Conservation (phyloP, 53 echinoderm and acorn worm genomes). For the Henricia sp. region DNA sequence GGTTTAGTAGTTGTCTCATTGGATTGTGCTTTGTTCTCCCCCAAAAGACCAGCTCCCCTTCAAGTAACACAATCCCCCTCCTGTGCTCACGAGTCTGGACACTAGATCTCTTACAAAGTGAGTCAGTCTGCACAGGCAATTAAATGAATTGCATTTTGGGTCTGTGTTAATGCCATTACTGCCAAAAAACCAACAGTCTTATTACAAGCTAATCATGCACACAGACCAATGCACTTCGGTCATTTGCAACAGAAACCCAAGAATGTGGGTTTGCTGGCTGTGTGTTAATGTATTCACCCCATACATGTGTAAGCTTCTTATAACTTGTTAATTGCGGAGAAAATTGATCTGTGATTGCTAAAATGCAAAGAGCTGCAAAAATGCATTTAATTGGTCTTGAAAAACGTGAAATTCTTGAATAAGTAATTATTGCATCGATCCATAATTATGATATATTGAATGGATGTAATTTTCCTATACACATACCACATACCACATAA, state of each 20-base stretch:
- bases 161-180: neutral
- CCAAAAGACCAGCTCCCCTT: neutral
- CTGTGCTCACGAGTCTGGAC: conserved; percentile 6
- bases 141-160: neutral
- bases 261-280: neutral
- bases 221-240: neutral
- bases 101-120: neutral
- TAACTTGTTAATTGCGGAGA: conserved; percentile 30
- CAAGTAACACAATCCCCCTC: neutral
- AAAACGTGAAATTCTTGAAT: too few relatives aligned
- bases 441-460: too few relatives aligned
- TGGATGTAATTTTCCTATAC: too few relatives aligned
- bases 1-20: neutral
- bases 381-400: too few relatives aligned
- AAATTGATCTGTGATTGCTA: conserved; percentile 48
- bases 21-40: neutral
- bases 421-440: too few relatives aligned
- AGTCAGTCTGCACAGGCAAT: neutral
- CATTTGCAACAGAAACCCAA: neutral
- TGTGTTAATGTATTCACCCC: conserved; percentile 39
- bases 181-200: neutral
- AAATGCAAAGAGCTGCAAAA: too few relatives aligned
- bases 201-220: conserved; percentile 32
- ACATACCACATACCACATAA: too few relatives aligned
- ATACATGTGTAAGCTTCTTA: conserved; percentile 33